These are phyloP conservation scores for Limnothrissa miodon DNA, from an alignment of 2,113 vertebrate genomes.

Conservation along the genomic window DNA sequence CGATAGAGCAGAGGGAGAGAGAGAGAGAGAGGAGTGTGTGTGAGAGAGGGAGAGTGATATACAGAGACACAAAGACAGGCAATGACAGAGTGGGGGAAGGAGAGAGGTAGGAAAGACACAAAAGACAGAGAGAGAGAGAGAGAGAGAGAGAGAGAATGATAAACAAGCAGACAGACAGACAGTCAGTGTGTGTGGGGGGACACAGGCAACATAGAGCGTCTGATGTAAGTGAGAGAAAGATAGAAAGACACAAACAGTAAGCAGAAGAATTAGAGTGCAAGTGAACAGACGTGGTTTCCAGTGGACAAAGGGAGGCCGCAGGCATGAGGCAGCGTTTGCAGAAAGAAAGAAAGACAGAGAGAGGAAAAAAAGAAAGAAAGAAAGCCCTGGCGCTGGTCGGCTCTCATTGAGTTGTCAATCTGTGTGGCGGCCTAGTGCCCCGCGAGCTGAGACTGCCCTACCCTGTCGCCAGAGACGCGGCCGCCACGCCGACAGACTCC, in stretches of 20 bases:
- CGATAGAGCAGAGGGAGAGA: conserved; percentile 24
- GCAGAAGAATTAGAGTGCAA: background rate
- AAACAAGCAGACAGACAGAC: background rate
- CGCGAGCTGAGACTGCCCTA: background rate
- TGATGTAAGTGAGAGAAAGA: conserved; percentile 21
- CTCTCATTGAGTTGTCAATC: conserved; percentile 62
- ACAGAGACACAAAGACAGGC: conserved; percentile 39
- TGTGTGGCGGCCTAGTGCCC: conserved; percentile 21
- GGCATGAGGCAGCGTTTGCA: conserved; percentile 51
- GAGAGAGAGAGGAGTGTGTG: no score
- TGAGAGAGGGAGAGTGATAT: conserved; percentile 4
- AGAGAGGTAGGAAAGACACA: background rate
- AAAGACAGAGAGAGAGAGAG: background rate
- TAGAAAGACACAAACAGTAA: background rate
- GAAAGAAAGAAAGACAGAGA: conserved; percentile 29
- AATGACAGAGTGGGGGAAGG: conserved; percentile 32
- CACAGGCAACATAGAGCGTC: background rate
- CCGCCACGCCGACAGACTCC: background rate
- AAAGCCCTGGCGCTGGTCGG: conserved; percentile 36
- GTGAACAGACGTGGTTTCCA: conserved; percentile 4
- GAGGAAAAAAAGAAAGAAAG: background rate
- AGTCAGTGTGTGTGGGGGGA: background rate
- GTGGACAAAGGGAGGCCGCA: conserved; percentile 40
- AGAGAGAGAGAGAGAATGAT: background rate
- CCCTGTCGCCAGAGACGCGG: background rate